Conservation (phyloP, 37 sponge, comb jelly and placozoan species). For the Aphrocallistes beatrix region DNA sequence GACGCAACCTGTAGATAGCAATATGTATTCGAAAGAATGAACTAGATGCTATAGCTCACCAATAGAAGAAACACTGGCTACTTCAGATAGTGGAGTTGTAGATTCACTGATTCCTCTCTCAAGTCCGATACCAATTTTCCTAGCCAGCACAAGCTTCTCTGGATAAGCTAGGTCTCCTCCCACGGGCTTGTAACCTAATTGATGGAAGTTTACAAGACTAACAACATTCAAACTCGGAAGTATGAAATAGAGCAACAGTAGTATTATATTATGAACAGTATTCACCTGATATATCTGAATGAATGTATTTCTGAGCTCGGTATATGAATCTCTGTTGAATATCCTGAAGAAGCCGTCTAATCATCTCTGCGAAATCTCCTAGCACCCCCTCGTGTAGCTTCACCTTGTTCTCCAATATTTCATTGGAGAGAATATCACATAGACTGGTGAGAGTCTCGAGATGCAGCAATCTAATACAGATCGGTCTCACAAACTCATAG, state of each 20-base stretch:
- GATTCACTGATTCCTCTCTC: neutral
- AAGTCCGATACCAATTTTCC: neutral
- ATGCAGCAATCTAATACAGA: conserved; percentile 78
- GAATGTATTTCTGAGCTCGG: conserved; percentile 80
- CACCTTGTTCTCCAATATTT: conserved; percentile 27
- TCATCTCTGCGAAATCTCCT: conserved; percentile 55
- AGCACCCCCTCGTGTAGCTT: conserved; percentile 47
- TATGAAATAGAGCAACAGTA: neutral
- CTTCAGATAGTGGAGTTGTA: neutral
- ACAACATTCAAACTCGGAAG: too few relatives aligned
- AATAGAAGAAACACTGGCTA: neutral
- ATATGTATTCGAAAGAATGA: neutral
- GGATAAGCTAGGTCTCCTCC: conserved; percentile 97
- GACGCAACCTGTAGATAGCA: too few relatives aligned
- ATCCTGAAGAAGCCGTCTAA: conserved; percentile 73
- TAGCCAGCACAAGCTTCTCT: conserved; percentile 72
- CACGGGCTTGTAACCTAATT: conserved; percentile 47
- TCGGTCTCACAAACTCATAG: conserved; percentile 76
- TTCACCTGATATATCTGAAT: conserved; percentile 67
- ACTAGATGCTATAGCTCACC: neutral
- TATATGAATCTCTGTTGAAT: conserved; percentile 90
- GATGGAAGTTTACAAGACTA: too few relatives aligned
- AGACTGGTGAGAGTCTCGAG: conserved; percentile 89
- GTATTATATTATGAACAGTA: neutral
- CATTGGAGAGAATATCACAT: conserved; percentile 48